Base-by-base conservation (phyloP, 1,140 invertebrate species). In the Phthorimaea operculella region DNA sequence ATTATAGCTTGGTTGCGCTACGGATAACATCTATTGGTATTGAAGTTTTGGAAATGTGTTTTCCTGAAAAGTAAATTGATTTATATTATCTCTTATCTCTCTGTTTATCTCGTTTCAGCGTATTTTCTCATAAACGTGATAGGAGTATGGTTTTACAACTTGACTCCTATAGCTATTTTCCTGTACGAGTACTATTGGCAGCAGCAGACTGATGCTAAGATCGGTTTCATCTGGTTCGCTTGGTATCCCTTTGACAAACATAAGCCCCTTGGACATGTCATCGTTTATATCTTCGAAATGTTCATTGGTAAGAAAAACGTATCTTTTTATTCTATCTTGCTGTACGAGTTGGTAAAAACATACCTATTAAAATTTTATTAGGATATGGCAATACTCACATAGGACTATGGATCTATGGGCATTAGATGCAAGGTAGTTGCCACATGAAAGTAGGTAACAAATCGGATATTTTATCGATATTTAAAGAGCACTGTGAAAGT, bases 231-330 rank as follows among this genome's bases (percentile, higher is more conserved):
- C 4, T 85, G 79, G 79, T 62, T 60, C 9, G 79, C 76, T 2
- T 85, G 81, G 81, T 85, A 85, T 49, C 81, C 81, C 10, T 85
- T 85, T 51, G 72, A 85, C 54, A 83, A 83, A 62, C 60, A 76
- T 53, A 52, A 74, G 33, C 63, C 67, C 0, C n/a, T 79, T 16
- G 70, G 69, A 14, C 81, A 85, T 55, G 33, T 76, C 14, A 55
- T 60, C 16, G 76, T 80, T 14, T 84, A 84, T 54, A 55, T 84
- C 1, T 84, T 84, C 58, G 81, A 84, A 64, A 77, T 82, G 28
- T 79, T 77, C 51, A 69, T 72, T 21, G 81, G 81, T 84, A 59
- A 72, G 64, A 55, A 28, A 28, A 28, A n/a, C n/a, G n/a, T n/a
- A n/a, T n/a, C n/a, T n/a, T n/a, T n/a, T n/a, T n/a, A n/a, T n/a